Conservation (phyloP, 2,797 vertebrate genomes). For the Pterois miles region DNA sequence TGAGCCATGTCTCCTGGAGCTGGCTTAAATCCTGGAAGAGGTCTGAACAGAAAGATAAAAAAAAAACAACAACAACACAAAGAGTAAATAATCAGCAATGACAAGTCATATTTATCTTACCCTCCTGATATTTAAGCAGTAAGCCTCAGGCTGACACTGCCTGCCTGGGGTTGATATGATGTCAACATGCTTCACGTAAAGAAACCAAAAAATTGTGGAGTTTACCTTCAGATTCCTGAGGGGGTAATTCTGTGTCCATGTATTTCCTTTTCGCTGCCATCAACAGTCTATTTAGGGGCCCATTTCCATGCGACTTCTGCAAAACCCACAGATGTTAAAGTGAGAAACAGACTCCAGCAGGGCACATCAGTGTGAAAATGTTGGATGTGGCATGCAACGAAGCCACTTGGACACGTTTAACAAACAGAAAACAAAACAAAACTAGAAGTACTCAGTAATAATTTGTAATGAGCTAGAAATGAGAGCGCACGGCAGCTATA, state of each 20-base stretch:
- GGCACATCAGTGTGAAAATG: slow-evolving; percentile 30
- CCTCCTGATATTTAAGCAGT: neutral
- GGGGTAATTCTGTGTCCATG: slow-evolving; percentile 90
- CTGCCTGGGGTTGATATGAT: neutral
- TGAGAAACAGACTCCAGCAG: slow-evolving; percentile 52
- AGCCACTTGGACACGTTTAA: neutral
- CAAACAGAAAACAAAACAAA: neutral
- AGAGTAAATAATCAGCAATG: slow-evolving; percentile 9
- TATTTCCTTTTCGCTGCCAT: slow-evolving; percentile 88
- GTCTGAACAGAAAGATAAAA: slow-evolving; percentile 80
- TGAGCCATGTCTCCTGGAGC: slow-evolving; percentile 97
- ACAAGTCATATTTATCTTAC: neutral
- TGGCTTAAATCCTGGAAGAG: slow-evolving; percentile 98
- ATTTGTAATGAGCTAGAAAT: neutral
- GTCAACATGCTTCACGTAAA: slow-evolving; percentile 36
- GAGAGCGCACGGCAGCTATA: neutral
- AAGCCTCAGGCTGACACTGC: slow-evolving; percentile 13
- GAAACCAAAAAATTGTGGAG: neutral
- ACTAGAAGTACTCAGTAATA: neutral
- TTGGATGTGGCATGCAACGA: slow-evolving; percentile 7
- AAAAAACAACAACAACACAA: neutral
- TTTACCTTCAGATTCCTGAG: slow-evolving; percentile 95
- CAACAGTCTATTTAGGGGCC: slow-evolving; percentile 87
- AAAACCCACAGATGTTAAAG: slow-evolving; percentile 68
- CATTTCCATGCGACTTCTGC: slow-evolving; percentile 91